Percentiles rank a stretch among this genome's conserved stretches.
phyloP scores from a whole-genome alignment of 1,140 invertebrate species.

The Lepeophtheirus salmonis region DNA sequence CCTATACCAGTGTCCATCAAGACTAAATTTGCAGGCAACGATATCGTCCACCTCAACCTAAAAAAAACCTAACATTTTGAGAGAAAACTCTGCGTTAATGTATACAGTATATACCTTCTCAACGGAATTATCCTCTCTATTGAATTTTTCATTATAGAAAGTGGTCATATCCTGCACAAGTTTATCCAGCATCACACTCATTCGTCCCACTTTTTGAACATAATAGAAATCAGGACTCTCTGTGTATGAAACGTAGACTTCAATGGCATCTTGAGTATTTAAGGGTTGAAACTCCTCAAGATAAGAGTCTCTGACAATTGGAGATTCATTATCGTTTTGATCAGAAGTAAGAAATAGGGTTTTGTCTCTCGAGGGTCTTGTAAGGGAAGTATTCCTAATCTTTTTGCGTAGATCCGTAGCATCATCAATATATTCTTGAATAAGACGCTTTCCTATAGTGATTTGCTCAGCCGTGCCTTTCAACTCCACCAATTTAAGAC shows the following conservation, averaged over 20 bases:
- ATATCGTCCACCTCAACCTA: background rate
- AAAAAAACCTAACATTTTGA: background rate
- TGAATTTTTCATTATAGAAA: conserved; percentile 4
- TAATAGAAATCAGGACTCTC: conserved; percentile 5
- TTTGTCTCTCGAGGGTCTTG: background rate
- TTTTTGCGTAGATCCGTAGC: background rate
- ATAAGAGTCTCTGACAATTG: background rate
- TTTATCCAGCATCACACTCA: conserved; percentile 10
- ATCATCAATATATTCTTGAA: background rate
- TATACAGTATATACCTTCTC: background rate
- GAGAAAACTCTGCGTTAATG: background rate
- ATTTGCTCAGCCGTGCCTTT: conserved; percentile 13
- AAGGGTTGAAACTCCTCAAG: background rate
- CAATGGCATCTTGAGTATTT: background rate
- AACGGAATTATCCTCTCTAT: conserved; percentile 2
- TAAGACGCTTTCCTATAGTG: background rate
- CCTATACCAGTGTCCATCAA: conserved; percentile 9
- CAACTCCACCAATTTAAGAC: background rate
- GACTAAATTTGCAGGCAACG: conserved; percentile 1
- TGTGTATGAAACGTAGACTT: conserved; percentile 14
- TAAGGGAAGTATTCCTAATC: background rate
- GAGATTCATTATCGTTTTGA: background rate
- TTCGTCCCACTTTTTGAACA: conserved; percentile 17
- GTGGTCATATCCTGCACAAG: conserved; percentile 11
- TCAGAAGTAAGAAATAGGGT: conserved; percentile 7